Evolutionary conservation across 2,797 vertebrate genomes (phyloP), one percentile per base, ranked within the genome.

Genomic region (Cynodonichthys magdalenae): DNA sequence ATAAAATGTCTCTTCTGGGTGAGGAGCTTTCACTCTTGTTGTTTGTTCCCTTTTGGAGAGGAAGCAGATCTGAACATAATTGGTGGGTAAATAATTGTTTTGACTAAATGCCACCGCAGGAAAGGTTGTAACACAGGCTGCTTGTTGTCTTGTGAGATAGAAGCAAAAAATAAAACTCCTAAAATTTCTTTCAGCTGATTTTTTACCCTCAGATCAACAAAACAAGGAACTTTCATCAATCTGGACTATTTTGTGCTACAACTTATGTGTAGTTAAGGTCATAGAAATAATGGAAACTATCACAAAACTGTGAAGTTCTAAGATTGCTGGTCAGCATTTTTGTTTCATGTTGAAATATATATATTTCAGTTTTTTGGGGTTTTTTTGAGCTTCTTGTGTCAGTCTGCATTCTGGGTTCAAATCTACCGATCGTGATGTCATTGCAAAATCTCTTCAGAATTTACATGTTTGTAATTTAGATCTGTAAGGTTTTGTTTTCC

Each of bases 71-170:
- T 73, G 74, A 71, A 75, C 87, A 85, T 93, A 92, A 93, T 93
- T 92, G 92, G 86, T 70, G 62, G 85, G 85, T 91, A 92, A 92
- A 92, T 87, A 90, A 89, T 90, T 89, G 75, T 84, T 73, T 70
- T 65, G 87, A 87, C 88, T 87, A 82, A 86, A 88, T 71, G 74
- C 89, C 90, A 88, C 82, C 65, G 63, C 45, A 42, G 65, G 76
- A 83, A 74, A 79, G 73, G 70, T 53, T 88, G 80, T 80, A 83
- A 77, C 83, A 75, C 71, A 68, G 79, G 81, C 80, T 82, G 74
- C 71, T 81, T 85, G 83, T 74, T 87, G 67, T 77, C 81, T 79
- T 85, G 65, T 78, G 53, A 77, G 71, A 44, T 72, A 71, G 46
- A 77, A 53, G 44, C 39, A 73, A 53, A 36, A 68, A 53, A 80